Conservation (phyloP, 1,140 invertebrate genomes). For the Zaprionus vittiger region DNA sequence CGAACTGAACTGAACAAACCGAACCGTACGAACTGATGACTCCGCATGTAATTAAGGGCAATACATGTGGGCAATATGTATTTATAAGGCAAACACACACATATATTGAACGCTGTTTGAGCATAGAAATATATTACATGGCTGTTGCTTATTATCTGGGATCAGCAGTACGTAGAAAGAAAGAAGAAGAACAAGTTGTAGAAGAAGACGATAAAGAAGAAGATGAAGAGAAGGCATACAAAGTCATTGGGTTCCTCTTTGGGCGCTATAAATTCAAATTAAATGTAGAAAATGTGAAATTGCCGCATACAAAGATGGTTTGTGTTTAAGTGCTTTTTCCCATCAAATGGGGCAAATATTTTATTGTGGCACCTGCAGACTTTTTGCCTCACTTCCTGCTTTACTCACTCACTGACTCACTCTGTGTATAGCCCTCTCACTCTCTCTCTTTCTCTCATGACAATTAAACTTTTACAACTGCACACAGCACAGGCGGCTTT, state of each 20-base stretch:
- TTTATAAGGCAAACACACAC: constrained; percentile 26
- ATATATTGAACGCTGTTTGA: neutral
- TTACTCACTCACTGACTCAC: constrained; percentile 18
- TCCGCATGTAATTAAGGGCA: constrained; percentile 66
- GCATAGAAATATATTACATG: constrained; percentile 31
- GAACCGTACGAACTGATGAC: constrained; percentile 41
- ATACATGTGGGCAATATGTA: constrained; percentile 42
- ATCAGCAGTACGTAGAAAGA: neutral
- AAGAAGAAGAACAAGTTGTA: neutral
- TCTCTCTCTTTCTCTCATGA: constrained; percentile 14
- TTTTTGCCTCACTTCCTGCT: neutral
- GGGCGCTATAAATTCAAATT: constrained; percentile 60
- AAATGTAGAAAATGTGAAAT: constrained; percentile 49
- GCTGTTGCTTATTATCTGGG: constrained; percentile 29
- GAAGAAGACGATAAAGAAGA: neutral
- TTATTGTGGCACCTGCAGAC: constrained; percentile 46
- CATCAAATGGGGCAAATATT: constrained; percentile 51
- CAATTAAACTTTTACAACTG: constrained; percentile 77
- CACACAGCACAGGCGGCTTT: constrained; percentile 47
- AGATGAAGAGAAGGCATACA: neutral
- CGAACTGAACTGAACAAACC: constrained; percentile 15
- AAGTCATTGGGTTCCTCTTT: constrained; percentile 3
- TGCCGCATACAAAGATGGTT: constrained; percentile 45
- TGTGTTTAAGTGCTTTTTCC: constrained; percentile 59
- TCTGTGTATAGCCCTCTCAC: neutral